Evolutionary conservation across 2,797 vertebrate species (phyloP).

Genomic region (Petrocephalus sullivani): DNA sequence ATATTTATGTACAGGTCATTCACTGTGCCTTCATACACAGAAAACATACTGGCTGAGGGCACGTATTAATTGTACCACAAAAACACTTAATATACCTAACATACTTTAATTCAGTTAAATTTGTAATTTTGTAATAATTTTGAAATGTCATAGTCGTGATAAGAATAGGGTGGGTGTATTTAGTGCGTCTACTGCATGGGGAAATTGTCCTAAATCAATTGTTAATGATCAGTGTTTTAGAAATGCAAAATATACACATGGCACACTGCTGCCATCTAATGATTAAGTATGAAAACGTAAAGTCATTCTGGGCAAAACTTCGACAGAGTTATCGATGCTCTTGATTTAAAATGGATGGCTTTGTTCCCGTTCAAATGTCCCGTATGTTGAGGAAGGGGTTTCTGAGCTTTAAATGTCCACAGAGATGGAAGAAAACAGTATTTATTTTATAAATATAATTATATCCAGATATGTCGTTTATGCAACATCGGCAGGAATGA

Average conservation of each 20-base stretch:
- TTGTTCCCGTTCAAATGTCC: background rate
- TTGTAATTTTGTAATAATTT: background rate
- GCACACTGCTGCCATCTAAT: slow-evolving; percentile 7
- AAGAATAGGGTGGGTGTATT: background rate
- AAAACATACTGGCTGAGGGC: background rate
- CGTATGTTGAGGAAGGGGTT: background rate
- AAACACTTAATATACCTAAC: background rate
- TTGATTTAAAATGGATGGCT: background rate
- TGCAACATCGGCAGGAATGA: background rate
- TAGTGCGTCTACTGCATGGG: background rate
- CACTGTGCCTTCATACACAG: background rate
- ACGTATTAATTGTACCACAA: background rate
- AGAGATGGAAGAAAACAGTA: background rate
- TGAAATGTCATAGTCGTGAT: background rate
- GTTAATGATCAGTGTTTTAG: background rate
- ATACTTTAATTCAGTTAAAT: background rate
- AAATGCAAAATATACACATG: background rate
- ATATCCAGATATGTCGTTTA: background rate
- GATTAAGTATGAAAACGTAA: background rate
- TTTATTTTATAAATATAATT: background rate
- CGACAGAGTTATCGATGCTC: background rate
- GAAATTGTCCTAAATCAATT: background rate
- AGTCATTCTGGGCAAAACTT: background rate
- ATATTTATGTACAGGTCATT: background rate
- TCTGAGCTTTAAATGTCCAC: background rate